Evolutionary conservation across 2,888 invertebrate species (phyloP).

Genomic region (Cephus pulcher): DNA sequence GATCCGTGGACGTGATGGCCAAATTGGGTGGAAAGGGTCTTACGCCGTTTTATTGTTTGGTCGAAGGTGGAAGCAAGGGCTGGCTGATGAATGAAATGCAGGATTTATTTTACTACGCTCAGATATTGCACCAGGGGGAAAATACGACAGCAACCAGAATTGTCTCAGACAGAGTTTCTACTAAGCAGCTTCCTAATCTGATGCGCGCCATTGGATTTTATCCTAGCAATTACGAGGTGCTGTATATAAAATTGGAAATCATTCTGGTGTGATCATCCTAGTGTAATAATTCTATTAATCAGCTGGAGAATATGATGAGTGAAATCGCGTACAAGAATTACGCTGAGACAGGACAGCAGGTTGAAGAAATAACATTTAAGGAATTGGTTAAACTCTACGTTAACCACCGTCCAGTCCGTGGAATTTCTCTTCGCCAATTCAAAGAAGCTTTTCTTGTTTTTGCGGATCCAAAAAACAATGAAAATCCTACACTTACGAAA

Average conservation of each 20-base stretch:
- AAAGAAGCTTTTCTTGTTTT: constrained; percentile 68
- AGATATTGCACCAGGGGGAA: constrained; percentile 79
- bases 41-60: constrained; percentile 77
- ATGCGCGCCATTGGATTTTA: constrained; percentile 82
- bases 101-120: constrained; percentile 82
- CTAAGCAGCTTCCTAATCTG: constrained; percentile 78
- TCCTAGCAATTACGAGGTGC: constrained; percentile 80
- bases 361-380: constrained; percentile 73
- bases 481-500: constrained; percentile 54
- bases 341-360: constrained; percentile 64
- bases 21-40: constrained; percentile 71
- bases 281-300: background rate
- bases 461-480: constrained; percentile 45
- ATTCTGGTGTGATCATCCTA: background rate
- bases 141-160: constrained; percentile 73
- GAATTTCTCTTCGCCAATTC: constrained; percentile 67
- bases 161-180: constrained; percentile 73
- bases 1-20: constrained; percentile 69
- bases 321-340: constrained; percentile 72
- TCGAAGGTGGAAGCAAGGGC: constrained; percentile 78
- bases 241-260: background rate
- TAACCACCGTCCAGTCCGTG: constrained; percentile 75
- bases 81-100: constrained; percentile 79
- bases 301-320: constrained; percentile 73
- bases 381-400: constrained; percentile 76